Evolutionary conservation across 2,888 invertebrate genomes (phyloP).

Genomic region (Thymelicus acteon): DNA sequence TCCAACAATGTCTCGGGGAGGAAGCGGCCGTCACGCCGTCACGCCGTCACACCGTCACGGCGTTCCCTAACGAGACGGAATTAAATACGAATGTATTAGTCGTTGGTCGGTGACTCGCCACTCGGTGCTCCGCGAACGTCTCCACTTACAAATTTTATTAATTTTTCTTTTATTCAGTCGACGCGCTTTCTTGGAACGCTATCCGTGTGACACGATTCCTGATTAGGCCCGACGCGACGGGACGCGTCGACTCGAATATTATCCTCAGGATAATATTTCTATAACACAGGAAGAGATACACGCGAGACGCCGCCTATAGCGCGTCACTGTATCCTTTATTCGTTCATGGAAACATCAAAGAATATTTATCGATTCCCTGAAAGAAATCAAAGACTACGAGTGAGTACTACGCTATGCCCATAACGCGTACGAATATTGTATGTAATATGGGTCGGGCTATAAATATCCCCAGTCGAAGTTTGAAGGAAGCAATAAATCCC

Average conservation of each 20-base stretch:
- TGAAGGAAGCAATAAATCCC: slow-evolving; percentile 77
- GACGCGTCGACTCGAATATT: slow-evolving; percentile 58
- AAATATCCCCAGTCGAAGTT: slow-evolving; percentile 69
- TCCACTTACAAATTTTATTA: slow-evolving; percentile 69
- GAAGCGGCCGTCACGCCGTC: slow-evolving; percentile 69
- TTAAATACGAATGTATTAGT: slow-evolving; percentile 76
- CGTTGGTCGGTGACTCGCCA: slow-evolving; percentile 7
- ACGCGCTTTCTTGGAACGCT: slow-evolving; percentile 67
- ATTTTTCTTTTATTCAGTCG: slow-evolving; percentile 70
- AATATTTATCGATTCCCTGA: slow-evolving; percentile 51
- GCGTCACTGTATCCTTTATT: slow-evolving; percentile 58
- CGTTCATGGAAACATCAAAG: slow-evolving; percentile 61
- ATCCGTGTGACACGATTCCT: slow-evolving; percentile 65
- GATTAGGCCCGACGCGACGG: slow-evolving; percentile 66
- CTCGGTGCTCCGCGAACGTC: slow-evolving; percentile 41
- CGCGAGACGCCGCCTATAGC: slow-evolving; percentile 37
- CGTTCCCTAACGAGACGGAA: slow-evolving; percentile 73
- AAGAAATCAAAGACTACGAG: slow-evolving; percentile 62
- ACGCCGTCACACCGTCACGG: slow-evolving; percentile 38
- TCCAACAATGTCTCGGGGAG: slow-evolving; percentile 70
- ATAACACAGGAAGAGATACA: slow-evolving; percentile 45
- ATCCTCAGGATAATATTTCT: slow-evolving; percentile 40
- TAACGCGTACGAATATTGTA: slow-evolving; percentile 65
- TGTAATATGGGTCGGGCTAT: slow-evolving; percentile 52
- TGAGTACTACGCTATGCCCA: slow-evolving; percentile 49